Evolutionary conservation across 2,888 invertebrate species (phyloP), one percentile per base, ranked within the genome.

Genomic region (Drosophila nr. perissopoda): DNA sequence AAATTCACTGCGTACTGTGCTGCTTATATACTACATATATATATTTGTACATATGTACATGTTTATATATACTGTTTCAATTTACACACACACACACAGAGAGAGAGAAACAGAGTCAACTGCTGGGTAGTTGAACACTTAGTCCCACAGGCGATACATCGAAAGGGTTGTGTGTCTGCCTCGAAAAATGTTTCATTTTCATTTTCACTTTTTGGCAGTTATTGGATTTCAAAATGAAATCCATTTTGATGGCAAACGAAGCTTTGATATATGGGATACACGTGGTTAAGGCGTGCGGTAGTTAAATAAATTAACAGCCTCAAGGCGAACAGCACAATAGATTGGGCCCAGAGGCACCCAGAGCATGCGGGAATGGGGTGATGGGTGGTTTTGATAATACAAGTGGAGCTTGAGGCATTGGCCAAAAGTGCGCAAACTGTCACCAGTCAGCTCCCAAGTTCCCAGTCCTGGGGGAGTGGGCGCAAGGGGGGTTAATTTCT

Each of bases 171-270:
- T n/a, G 27, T 36, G 45, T 69, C 79, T 71, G 58, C 61, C 42
- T 27, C 78, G 64, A 68, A 68, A 87, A 87, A 60, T 82, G 85
- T 80, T 88, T 86, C 75, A 71, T 73, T 86, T 77, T 77, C 76
- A 59, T 73, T 73, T 85, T 76, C 45, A 64, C 75, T 52, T 71
- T 76, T 79, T 76, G 77, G 80, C 87, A 78, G 86, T 85, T 90
- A 89, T 89, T 90, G 87, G 89, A 88, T 89, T 88, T 88, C 90
- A 90, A 90, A 90, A 88, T 88, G 87, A 87, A 89, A 85, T 83
- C 90, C 89, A 89, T 87, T 88, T 90, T 88, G 85, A 80, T 80
- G 88, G 78, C 73, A 74, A 82, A 86, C 70, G 86, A 78, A 76
- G 86, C 88, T 86, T 85, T 86, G 86, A 86, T 88, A 89, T 80